Base-by-base conservation (phyloP, 1,140 invertebrate genomes). In the Plectrocnemia conspersa region DNA sequence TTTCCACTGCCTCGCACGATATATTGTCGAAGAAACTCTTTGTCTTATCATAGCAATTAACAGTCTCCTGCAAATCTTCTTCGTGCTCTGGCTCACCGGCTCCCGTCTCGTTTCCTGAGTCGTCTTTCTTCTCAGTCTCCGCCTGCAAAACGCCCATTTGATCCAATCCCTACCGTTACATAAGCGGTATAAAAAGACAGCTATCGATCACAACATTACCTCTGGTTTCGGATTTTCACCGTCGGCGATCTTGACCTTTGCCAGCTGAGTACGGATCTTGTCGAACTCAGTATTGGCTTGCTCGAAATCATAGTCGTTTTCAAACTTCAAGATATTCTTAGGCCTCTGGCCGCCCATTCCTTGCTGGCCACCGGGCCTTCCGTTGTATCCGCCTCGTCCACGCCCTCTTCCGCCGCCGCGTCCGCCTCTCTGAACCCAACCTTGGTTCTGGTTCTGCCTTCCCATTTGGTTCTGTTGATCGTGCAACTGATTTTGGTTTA, bases 21-120 rank as follows among this genome's bases (percentile, higher is more conserved):
- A 99, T 99, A 65, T 90, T 95, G 73, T 99, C 97, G 75, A 98
- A 99, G 82, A 99, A 99, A 40, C 94, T 98, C 72, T 96, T 97
- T 55, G 83, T 83, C 76, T 96, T 97, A 71, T 98, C 91, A 71
- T 99, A 99, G 69, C 78, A 90, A 40, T 78, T 71, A 58, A 82
- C 84, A 15, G 80, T 77, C 45, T 84, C 80, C 7, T 50, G 54
- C 1, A n/a, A 13, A 18, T 88, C 85, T 38, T 91, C 88, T 56
- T 91, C 85, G 2, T 79, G 80, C 65, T 88, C 85, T 36, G 81
- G 79, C 65, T 89, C 86, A 7, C 86, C 86, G 47, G 83, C 84
- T 21, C 83, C 85, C n/a, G 85, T 88, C 65, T 89, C 87, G 64
- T 89, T 90, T 21, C 85, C 86, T 56, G 86, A 89, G 64, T 90